Evolutionary conservation across 1,140 invertebrate genomes (phyloP), one percentile per base, ranked within the genome.

Genomic region (Drosophila cardini): DNA sequence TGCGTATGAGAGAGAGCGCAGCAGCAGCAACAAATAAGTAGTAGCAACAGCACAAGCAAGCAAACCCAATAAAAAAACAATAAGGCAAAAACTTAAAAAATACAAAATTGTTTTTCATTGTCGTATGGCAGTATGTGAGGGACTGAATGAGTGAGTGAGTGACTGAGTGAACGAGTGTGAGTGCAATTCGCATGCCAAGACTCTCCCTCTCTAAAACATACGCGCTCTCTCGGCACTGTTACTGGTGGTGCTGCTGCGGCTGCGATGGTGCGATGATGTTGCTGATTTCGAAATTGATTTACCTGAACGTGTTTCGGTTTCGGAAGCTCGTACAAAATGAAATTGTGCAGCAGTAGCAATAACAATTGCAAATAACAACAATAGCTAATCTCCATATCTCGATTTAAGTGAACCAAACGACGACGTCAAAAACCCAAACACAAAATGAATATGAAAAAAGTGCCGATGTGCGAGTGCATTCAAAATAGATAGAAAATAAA

Each of bases 1-100:
- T 71, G 43, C 63, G 71, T 72, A 16, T 60, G 50, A 69, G 52
- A 69, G 62, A 55, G 53, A 56, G 67, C 53, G 36, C 62, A 42
- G 60, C 53, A 61, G 65, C 60, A 79, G 81, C 82, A 86, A 86
- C 78, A 85, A 85, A 85, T 85, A 86, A 82, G 71, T 40, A 40
- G 38, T 40, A 40, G 38, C 38, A 40, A 36, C 34, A 36, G n/a
- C 38, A 43, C 63, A 55, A 42, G 72, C 52, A 16, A 45, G 50
- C 30, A 52, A 57, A 48, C 52, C 56, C 42, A 69, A 72, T 42
- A 60, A 89, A 67, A 80, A 78, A 78, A 89, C 84, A 80, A 87
- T 79, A 87, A 80, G 76, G 89, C 78, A 79, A 76, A 58, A 78
- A 69, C 68, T 57, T 60, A 45, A 55, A 52, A 78, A 70, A 81